Evolutionary conservation across 2,888 invertebrate genomes (phyloP), one percentile per base, ranked within the genome.

Genomic region (Strigamia maritima): DNA sequence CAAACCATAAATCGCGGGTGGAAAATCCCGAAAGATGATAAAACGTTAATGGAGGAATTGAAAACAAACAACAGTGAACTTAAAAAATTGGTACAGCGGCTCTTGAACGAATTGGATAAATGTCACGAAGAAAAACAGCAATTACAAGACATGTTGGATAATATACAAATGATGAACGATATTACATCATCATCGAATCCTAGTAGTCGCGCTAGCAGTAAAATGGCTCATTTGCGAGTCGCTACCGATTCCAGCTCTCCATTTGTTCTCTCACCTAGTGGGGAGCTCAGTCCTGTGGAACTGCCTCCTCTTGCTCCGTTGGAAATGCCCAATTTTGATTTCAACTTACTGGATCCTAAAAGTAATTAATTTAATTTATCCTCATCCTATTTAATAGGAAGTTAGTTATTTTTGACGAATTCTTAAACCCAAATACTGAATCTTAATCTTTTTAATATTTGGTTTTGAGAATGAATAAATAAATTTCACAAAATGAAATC

Each of bases 261-360:
- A 8, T 80, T 77, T 38, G 77, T 81, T 22, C 14, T 80, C 81
- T 79, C 83, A 82, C 81, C 84, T 82, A 81, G 84, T 84, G 54
- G 84, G 83, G 82, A 83, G 76, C 80, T 82, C 14, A 82, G 82
- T 79, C 82, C 82, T 6, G 82, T 82, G 49, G 80, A n/a, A 12
- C 70, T 79, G 14, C 35, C 83, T 40, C 86, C 87, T 0, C 84
- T 90, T 70, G 88, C 89, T 40, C 90, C 90, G 8, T 85, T 91
- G n/a, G 90, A 90, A 85, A 88, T 90, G 87, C 90, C 90, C 24
- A 86, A 87, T 79, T 90, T 90, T 83, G 89, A 90, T 83, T 89
- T 89, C 83, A 79, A 76, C 31, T 76, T 76, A 16, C 54, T 76
- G 8, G 76, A 76, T 6, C 19, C 75, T 19, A 38, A 75, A 16